phyloP scores from a whole-genome alignment of 1,140 invertebrate species.

The Solen grandis region DNA sequence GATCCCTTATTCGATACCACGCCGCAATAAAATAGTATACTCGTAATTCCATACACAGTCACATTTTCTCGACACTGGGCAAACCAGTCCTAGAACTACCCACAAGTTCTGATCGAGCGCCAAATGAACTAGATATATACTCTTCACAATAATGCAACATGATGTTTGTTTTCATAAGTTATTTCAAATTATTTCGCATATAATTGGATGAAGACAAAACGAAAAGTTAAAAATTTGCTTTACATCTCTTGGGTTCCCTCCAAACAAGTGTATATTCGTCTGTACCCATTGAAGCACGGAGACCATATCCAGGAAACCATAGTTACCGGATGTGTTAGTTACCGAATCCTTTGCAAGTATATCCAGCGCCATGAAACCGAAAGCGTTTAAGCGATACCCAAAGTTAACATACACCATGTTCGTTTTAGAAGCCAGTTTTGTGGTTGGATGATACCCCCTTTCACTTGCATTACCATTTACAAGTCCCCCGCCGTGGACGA shows the following conservation, averaged over 20 bases:
- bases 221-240: too few species aligned
- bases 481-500: constrained; percentile 96
- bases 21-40: too few species aligned
- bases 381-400: constrained; percentile 91
- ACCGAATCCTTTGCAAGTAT: constrained; percentile 92
- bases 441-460: constrained; percentile 30
- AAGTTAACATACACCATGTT: constrained; percentile 92
- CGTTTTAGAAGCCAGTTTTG: constrained; percentile 83
- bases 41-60: too few species aligned
- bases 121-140: too few species aligned
- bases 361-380: constrained; percentile 87
- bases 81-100: too few species aligned
- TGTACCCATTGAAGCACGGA: constrained; percentile 56
- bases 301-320: constrained; percentile 60
- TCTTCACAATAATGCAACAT: too few species aligned
- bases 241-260: constrained; percentile 57
- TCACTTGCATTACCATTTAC: constrained; percentile 79
- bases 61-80: too few species aligned
- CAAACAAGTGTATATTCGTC: constrained; percentile 57
- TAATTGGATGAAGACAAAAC: too few species aligned
- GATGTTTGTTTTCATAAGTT: too few species aligned
- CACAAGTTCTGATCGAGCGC: too few species aligned
- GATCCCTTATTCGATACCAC: too few species aligned
- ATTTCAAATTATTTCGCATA: too few species aligned
- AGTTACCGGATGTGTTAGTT: constrained; percentile 71